Evolutionary conservation across 2,797 vertebrate species (phyloP).

Genomic region (Phoebastria nigripes): DNA sequence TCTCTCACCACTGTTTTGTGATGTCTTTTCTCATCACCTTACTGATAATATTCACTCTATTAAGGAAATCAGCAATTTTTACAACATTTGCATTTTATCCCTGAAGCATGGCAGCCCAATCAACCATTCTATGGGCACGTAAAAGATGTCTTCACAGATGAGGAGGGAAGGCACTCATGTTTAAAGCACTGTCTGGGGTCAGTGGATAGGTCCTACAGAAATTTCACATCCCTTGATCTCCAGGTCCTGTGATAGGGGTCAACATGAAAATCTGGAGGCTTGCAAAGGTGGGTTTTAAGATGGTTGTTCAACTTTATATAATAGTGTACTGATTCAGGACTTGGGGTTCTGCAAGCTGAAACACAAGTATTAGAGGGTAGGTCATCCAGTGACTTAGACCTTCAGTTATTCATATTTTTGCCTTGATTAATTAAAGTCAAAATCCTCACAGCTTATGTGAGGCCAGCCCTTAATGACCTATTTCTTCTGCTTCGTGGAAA

Average conservation of each 20-base stretch:
- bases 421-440: not conserved
- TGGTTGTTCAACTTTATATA: not conserved
- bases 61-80: not conserved
- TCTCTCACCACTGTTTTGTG: not conserved
- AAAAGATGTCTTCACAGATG: not conserved
- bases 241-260: not conserved
- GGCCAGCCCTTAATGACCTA: not conserved
- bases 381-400: not conserved
- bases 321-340: not conserved
- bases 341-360: not conserved
- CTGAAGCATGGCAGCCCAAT: not conserved
- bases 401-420: not conserved
- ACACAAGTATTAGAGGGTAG: not conserved
- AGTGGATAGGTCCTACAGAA: not conserved
- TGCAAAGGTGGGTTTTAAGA: not conserved
- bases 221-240: not conserved
- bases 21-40: not conserved
- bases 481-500: not conserved
- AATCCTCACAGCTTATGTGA: not conserved
- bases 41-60: not conserved
- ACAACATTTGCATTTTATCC: not conserved
- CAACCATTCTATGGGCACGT: not conserved
- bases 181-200: not conserved
- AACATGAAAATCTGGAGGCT: not conserved
- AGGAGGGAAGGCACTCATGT: not conserved